A percentile compares a stretch with the other conserved stretches of the same genome.
Evolutionary conservation across 2,113 vertebrate genomes (phyloP).

Genomic region (Nerophis lumbriciformis): DNA sequence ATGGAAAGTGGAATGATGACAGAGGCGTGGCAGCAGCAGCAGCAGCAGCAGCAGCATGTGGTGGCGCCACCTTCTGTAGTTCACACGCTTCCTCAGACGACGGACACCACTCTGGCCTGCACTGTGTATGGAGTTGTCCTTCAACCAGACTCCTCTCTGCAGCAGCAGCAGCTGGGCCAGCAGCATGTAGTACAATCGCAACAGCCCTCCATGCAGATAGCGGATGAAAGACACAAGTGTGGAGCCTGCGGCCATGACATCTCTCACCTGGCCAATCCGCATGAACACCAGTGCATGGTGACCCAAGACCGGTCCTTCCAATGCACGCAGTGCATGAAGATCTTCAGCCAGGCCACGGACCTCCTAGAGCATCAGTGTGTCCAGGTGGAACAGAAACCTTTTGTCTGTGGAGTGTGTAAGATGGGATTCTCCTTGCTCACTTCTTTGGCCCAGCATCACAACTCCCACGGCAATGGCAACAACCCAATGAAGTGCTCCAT

Average conservation of each 20-base stretch:
- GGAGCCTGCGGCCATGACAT: conserved; percentile 89
- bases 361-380: conserved; percentile 95
- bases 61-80: conserved; percentile 81
- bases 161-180: conserved; percentile 78
- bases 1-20: conserved; percentile 70
- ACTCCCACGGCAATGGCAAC: conserved; percentile 79
- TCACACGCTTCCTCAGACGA: conserved; percentile 79
- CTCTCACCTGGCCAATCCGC: conserved; percentile 85
- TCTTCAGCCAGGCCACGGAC: conserved; percentile 94
- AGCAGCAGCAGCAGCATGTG: conserved; percentile 73
- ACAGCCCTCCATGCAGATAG: conserved; percentile 72
- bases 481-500: conserved; percentile 91
- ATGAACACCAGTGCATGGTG: conserved; percentile 92
- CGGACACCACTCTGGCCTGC: conserved; percentile 86
- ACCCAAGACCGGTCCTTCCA: conserved; percentile 92
- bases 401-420: conserved; percentile 93
- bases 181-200: conserved; percentile 72
- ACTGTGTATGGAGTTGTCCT: conserved; percentile 90
- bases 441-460: conserved; percentile 91
- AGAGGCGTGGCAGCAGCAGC: conserved; percentile 72
- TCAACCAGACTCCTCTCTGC: conserved; percentile 77
- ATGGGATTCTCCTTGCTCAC: conserved; percentile 97
- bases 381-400: conserved; percentile 95
- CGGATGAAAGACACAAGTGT: conserved; percentile 84
- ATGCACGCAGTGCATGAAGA: conserved; percentile 96